A percentile compares a stretch with the other conserved stretches of the same genome.
phyloP scores from a whole-genome alignment of 2,113 vertebrate species.

The Trogon melanurus region DNA sequence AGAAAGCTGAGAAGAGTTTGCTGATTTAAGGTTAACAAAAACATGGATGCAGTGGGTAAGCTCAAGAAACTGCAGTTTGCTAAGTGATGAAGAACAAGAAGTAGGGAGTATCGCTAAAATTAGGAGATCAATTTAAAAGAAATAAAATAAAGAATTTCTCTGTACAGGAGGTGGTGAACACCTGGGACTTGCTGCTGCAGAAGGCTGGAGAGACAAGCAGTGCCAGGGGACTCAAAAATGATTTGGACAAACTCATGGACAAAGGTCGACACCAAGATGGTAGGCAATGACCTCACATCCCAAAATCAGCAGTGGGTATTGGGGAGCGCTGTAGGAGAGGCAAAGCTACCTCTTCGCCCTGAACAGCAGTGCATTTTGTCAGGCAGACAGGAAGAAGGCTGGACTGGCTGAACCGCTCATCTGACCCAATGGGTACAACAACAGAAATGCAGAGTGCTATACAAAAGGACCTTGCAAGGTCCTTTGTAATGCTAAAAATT shows the following conservation, averaged over 20 bases:
- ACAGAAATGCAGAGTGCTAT: neutral
- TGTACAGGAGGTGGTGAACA: neutral
- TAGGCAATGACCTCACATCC: neutral
- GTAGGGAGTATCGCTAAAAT: neutral
- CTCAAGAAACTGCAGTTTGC: neutral
- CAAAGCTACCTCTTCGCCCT: neutral
- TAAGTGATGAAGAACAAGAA: neutral
- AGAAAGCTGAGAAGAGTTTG: neutral
- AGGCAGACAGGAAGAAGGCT: neutral
- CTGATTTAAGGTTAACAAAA: neutral
- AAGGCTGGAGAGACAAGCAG: neutral
- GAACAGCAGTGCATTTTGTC: neutral
- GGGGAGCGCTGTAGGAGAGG: neutral
- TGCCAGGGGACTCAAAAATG: neutral
- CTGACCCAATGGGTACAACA: neutral
- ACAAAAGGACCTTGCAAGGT: rapidly evolving
- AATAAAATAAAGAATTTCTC: neutral
- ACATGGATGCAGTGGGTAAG: neutral
- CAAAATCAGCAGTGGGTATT: neutral
- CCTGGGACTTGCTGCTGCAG: neutral
- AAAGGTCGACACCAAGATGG: neutral
- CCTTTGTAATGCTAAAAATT: neutral
- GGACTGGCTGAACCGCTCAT: neutral
- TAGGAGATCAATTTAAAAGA: neutral
- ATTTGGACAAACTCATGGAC: neutral